Base-by-base conservation (phyloP, 2,113 vertebrate genomes). In the Motacilla tschutschensis region DNA sequence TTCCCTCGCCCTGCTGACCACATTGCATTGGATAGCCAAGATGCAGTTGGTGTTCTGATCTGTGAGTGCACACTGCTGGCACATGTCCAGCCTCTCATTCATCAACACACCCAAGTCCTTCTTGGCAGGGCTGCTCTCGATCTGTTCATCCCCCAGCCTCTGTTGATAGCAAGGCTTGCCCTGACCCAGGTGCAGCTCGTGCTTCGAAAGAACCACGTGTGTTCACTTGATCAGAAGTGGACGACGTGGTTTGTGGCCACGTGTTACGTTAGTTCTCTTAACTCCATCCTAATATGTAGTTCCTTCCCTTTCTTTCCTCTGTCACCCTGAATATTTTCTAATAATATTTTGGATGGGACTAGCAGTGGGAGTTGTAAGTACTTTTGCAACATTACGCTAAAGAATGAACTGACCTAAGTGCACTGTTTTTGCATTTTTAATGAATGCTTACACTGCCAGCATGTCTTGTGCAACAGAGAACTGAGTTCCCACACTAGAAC, bases 271-370 rank as follows among this genome's bases (percentile, higher is more conserved):
- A 22, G 11, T 67, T 81, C 55, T 88, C 31, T 53, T 28, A 72
- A 69, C 48, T 86, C 47, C 8, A 15, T 69, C 48, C 17, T 33
- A 31, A 46, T 9, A 1, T 57, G 12, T 28, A 43, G 24, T 43
- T 78, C 29, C 28, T 90, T 64, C 21, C 36, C 41, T 79, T 87
- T 74, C 53, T 77, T 83, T 83, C 13, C 29, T 87, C 21, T 81
- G 24, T 75, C 72, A 53, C 17, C 59, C 14, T 0, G 1, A 79
- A 6, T 75, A 43, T 87, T 82, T 87, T 90, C 63, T 76, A 73
- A 35, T 79, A 64, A 59, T 64, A 53, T 46, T 88, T 79, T 50
- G 21, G 35, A 5, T 69, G 51, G 14, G 14, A 47, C 26, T 84
- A 2, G 35, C 35, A 29, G n/a, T 67, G 69, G 26, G 57, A 80